Evolutionary conservation across 1,140 invertebrate genomes (phyloP).

Genomic region (Hylaeus volcanicus): DNA sequence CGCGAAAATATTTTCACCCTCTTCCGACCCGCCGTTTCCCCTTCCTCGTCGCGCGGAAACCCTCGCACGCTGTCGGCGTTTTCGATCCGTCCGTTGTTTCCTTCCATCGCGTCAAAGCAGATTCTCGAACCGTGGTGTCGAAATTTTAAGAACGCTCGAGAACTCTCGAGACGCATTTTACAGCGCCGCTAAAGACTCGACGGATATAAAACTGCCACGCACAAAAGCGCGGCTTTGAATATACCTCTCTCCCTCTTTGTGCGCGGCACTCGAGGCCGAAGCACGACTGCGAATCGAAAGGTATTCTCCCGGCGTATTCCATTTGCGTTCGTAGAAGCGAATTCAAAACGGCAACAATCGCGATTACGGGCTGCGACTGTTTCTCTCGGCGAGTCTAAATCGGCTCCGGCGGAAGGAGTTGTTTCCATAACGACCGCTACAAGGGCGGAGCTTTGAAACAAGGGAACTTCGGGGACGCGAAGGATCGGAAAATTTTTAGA

Average conservation of each 20-base stretch:
- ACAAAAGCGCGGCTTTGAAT: neutral
- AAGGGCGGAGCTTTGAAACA: neutral
- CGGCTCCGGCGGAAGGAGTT: neutral
- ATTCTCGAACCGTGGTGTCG: neutral
- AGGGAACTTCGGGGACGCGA: too few species aligned
- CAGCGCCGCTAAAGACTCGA: neutral
- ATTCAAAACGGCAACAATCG: neutral
- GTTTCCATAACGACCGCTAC: neutral
- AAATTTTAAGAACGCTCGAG: conserved; percentile 21
- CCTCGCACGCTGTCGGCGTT: conserved; percentile 11
- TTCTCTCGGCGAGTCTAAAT: neutral
- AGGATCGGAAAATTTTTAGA: too few species aligned
- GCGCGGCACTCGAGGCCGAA: neutral
- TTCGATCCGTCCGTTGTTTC: conserved; percentile 26
- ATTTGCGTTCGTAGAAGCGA: neutral
- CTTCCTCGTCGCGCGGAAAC: neutral
- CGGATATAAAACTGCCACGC: conserved; percentile 1
- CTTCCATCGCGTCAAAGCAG: neutral
- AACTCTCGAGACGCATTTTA: conserved; percentile 34
- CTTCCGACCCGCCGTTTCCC: neutral
- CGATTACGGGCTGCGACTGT: neutral
- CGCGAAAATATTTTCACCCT: conserved; percentile 41
- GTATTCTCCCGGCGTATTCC: neutral
- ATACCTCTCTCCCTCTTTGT: neutral
- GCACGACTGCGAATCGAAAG: neutral